Evolutionary conservation across 2,113 vertebrate genomes (phyloP), one percentile per base, ranked within the genome.

Genomic region (Scomber japonicus): DNA sequence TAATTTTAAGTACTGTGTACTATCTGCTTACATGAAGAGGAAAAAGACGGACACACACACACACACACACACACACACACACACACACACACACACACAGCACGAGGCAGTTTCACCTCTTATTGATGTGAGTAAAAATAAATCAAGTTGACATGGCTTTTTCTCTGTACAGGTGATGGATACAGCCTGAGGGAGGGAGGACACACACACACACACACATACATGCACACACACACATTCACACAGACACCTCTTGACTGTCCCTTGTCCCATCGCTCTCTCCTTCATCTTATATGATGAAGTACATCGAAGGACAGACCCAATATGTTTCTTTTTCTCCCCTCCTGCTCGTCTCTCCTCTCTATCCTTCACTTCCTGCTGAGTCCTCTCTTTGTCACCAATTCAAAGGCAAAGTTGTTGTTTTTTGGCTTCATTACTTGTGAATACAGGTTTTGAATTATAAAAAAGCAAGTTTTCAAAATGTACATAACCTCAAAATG

Each of bases 101-200:
- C 60, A 71, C 59, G 48, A n/a, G 27, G 71, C 64, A 69, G 44
- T 75, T 84, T 71, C 72, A 79, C 67, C 66, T 78, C 71, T 64
- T 86, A 80, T 75, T 81, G 81, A 92, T 78, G 81, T 30, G 70
- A 83, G 80, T 66, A 80, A 84, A 90, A 90, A 93, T 88, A 87
- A 90, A 89, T 88, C 82, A 78, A 55, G 67, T 75, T 80, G 80
- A 90, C 67, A 16, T 73, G 74, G 65, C 45, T 73, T 49, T 91
- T 82, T 81, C 74, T 75, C 59, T 66, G 44, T 46, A n/a, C 61
- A 62, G 74, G 78, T 87, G 91, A 92, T 82, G 75, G 64, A 92
- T 86, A 81, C 70, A 82, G 75, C 88, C 66, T 61, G 27, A 63
- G 82, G 88, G 61, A 75, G 30, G 76, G 14, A 17, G 16, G 8